Evolutionary conservation across 2,113 vertebrate genomes (phyloP).

Genomic region (Sciurus niger): DNA sequence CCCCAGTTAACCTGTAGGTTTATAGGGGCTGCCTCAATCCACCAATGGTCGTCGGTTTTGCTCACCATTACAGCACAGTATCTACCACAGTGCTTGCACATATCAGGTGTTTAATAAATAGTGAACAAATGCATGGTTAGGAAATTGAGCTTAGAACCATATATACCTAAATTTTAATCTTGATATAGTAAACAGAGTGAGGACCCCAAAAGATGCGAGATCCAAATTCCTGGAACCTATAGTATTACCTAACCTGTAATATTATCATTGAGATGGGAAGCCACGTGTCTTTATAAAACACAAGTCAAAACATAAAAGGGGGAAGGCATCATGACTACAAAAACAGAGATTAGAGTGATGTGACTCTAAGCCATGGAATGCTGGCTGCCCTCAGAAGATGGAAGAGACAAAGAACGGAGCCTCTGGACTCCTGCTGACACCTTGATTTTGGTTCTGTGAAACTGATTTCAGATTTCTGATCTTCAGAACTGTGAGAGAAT

Average conservation of each 20-base stretch:
- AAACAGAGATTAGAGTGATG: neutral
- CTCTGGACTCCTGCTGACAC: neutral
- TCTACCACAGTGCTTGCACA: neutral
- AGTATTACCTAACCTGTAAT: neutral
- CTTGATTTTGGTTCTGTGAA: neutral
- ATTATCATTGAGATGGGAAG: neutral
- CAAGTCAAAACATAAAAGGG: neutral
- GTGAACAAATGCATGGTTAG: neutral
- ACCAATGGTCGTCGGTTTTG: neutral
- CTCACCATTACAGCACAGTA: neutral
- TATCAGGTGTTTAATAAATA: neutral
- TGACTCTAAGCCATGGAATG: neutral
- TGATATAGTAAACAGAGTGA: neutral
- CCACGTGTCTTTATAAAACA: neutral
- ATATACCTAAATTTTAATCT: neutral
- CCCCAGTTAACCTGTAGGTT: neutral
- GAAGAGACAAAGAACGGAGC: neutral
- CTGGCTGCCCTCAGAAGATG: neutral
- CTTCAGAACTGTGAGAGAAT: constrained; percentile 4
- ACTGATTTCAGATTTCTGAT: neutral
- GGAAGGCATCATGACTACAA: neutral
- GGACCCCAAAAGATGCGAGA: neutral
- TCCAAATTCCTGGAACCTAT: neutral
- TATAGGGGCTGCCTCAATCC: neutral
- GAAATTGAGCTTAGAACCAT: neutral